Evolutionary conservation across 2,888 invertebrate species (phyloP).

Genomic region (Trachelus iudaicus): DNA sequence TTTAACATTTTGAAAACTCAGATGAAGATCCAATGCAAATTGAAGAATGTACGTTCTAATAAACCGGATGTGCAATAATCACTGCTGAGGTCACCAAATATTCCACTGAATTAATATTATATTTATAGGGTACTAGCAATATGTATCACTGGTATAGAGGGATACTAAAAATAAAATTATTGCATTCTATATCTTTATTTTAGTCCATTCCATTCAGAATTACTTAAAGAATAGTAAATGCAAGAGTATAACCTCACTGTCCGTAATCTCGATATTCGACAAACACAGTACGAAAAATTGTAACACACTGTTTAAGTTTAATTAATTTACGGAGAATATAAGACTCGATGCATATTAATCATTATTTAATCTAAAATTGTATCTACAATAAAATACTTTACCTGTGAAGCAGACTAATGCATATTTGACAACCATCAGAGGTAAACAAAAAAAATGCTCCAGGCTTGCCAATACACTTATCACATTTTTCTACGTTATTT

Average conservation of each 20-base stretch:
- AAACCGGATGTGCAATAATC: background rate
- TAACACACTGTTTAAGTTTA: background rate
- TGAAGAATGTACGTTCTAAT: background rate
- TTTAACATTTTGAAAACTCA: background rate
- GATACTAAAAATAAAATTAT: background rate
- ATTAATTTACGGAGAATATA: background rate
- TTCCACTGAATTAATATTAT: background rate
- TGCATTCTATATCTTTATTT: background rate
- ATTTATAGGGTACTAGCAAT: background rate
- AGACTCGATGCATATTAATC: background rate
- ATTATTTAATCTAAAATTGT: background rate
- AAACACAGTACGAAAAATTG: background rate
- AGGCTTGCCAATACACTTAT: background rate
- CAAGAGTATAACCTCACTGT: background rate
- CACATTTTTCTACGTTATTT: background rate
- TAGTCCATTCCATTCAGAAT: slow-evolving; percentile 1
- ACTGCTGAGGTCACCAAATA: background rate
- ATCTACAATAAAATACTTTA: background rate
- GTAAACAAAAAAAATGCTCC: slow-evolving; percentile 17
- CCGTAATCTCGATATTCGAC: background rate
- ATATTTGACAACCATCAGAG: slow-evolving; percentile 13
- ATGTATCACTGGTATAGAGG: background rate
- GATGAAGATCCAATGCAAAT: background rate
- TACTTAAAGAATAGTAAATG: background rate
- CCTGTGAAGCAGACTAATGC: background rate